A percentile compares a stretch with the other conserved stretches of the same genome.
phyloP scores from a whole-genome alignment of 2,888 invertebrate genomes.

The Adineta ricciae region DNA sequence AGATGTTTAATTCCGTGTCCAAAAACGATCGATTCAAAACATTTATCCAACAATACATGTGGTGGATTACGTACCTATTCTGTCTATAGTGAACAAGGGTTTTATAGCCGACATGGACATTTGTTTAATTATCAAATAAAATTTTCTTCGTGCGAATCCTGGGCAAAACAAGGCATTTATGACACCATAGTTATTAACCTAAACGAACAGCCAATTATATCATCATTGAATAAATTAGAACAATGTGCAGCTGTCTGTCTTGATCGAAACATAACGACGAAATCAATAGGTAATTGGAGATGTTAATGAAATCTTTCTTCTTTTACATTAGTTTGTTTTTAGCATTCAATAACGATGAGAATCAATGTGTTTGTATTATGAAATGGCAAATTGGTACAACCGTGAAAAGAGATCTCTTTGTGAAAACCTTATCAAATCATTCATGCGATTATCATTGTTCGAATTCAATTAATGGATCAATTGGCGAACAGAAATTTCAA shows the following conservation, averaged over 20 bases:
- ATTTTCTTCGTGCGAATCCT: background rate
- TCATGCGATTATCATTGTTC: background rate
- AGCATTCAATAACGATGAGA: background rate
- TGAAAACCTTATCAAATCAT: background rate
- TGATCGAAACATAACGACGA: background rate
- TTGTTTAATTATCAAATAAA: background rate
- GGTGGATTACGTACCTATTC: background rate
- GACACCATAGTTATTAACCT: background rate
- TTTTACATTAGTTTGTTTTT: background rate
- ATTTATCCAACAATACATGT: background rate
- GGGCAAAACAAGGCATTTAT: background rate
- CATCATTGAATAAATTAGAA: background rate
- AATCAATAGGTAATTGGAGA: background rate
- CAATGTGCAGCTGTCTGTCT: background rate
- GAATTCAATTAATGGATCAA: background rate
- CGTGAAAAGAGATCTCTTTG: no score
- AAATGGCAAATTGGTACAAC: no score
- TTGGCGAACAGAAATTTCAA: background rate
- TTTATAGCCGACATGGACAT: background rate
- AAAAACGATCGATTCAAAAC: background rate
- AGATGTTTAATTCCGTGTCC: background rate
- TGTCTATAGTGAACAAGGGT: background rate
- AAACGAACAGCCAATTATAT: no score
- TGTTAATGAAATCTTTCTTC: no score
- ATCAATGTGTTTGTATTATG: background rate